phyloP scores from a whole-genome alignment of 1,140 invertebrate genomes.

The Dryas iulia region DNA sequence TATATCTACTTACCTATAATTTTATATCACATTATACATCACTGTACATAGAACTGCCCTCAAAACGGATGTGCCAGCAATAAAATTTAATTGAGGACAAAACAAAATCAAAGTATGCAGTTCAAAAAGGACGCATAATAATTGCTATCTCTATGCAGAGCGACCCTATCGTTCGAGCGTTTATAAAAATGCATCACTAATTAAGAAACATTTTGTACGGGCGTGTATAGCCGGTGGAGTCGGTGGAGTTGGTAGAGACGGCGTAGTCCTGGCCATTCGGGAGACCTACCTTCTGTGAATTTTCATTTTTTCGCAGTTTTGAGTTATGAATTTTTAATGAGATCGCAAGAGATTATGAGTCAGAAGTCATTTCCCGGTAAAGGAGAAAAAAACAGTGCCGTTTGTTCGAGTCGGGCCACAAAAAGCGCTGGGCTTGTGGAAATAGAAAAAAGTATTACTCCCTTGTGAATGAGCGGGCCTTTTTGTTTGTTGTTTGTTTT shows the following conservation, averaged over 20 bases:
- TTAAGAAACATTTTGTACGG: conserved; percentile 37
- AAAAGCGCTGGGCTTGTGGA: conserved; percentile 37
- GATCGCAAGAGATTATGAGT: conserved; percentile 80
- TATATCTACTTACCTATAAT: neutral
- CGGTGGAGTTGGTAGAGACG: conserved; percentile 15
- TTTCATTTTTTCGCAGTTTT: conserved; percentile 78
- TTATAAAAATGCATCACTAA: conserved; percentile 37
- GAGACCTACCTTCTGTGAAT: conserved; percentile 51
- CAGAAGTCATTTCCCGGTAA: conserved; percentile 81
- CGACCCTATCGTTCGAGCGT: conserved; percentile 24
- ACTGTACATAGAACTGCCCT: neutral
- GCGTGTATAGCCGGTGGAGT: conserved; percentile 10
- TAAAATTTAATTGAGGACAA: conserved; percentile 19
- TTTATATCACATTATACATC: neutral
- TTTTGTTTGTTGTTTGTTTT: conserved; percentile 33
- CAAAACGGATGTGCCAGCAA: neutral
- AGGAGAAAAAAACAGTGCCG: conserved; percentile 70
- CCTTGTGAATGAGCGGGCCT: conserved; percentile 15
- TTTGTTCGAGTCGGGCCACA: conserved; percentile 61
- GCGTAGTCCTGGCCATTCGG: conserved; percentile 29
- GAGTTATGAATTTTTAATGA: conserved; percentile 82
- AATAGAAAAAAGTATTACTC: conserved; percentile 22
- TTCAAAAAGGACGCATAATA: conserved; percentile 24
- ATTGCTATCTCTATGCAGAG: conserved; percentile 18
- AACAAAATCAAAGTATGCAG: conserved; percentile 16